A percentile compares a stretch with the other conserved stretches of the same genome.
Conservation (phyloP, 2,888 invertebrate genomes). For the Melanostoma mellinum region DNA sequence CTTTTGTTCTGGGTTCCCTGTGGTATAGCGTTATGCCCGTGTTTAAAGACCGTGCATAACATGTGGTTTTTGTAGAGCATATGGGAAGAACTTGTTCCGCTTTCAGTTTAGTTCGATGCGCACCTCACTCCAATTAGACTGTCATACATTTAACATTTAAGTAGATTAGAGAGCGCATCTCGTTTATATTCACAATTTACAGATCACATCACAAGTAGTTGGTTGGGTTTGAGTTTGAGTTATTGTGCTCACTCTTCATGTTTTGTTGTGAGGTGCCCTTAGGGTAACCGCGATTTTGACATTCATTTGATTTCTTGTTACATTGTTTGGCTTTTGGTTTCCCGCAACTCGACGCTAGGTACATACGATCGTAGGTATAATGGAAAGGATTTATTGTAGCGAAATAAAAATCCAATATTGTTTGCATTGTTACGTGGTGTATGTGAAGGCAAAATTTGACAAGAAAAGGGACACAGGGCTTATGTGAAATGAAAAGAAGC, state of each 20-base stretch:
- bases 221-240: constrained; percentile 1
- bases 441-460: too few relatives aligned
- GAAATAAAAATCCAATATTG: constrained; percentile 23
- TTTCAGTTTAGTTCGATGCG: constrained; percentile 28
- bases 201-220: constrained; percentile 7
- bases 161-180: constrained; percentile 78
- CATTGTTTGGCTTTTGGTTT: constrained; percentile 46
- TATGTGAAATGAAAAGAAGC: too few relatives aligned
- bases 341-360: not conserved
- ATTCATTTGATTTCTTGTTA: constrained; percentile 42
- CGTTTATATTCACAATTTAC: not conserved
- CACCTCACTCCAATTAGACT: constrained; percentile 80
- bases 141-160: constrained; percentile 81
- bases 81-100: constrained; percentile 80
- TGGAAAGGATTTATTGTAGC: constrained; percentile 61
- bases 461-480: constrained; percentile 21
- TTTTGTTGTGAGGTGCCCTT: constrained; percentile 30
- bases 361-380: constrained; percentile 36
- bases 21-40: constrained; percentile 76
- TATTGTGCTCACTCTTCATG: not conserved
- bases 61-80: constrained; percentile 82
- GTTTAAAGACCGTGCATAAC: constrained; percentile 82
- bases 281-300: constrained; percentile 52
- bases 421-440: too few relatives aligned
- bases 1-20: constrained; percentile 72